Evolutionary conservation across 1,140 invertebrate species (phyloP).

Genomic region (Potamilus streckersoni): DNA sequence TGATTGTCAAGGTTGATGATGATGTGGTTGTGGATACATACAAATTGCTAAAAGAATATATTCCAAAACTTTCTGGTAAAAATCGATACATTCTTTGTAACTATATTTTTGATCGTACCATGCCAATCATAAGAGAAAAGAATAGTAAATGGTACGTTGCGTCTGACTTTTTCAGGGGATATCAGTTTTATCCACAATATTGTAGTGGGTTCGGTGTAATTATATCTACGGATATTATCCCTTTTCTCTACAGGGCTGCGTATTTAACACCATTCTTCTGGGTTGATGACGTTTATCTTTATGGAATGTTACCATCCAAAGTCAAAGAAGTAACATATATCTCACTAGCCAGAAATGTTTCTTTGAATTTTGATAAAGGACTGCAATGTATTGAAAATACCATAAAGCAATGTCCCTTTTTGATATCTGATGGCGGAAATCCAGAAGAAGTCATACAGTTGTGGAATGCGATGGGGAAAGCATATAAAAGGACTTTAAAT

Average conservation of each 20-base stretch:
- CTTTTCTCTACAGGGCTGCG: slow-evolving; percentile 49
- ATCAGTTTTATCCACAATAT: slow-evolving; percentile 38
- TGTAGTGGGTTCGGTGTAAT: slow-evolving; percentile 63
- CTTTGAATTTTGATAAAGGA: too few species aligned
- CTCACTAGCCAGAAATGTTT: not conserved
- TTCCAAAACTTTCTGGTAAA: not conserved
- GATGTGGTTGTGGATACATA: slow-evolving; percentile 85
- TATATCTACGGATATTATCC: slow-evolving; percentile 58
- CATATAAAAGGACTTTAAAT: too few species aligned
- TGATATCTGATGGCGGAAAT: not conserved
- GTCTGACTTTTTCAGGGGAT: slow-evolving; percentile 11
- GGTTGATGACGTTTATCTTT: slow-evolving; percentile 66
- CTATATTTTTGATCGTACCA: not conserved
- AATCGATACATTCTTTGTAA: slow-evolving; percentile 26
- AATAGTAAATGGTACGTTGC: slow-evolving; percentile 19
- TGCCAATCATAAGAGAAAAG: slow-evolving; percentile 12
- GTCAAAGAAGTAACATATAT: not conserved
- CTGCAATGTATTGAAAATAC: not conserved
- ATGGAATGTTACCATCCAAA: slow-evolving; percentile 51
- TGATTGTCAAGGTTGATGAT: slow-evolving; percentile 89
- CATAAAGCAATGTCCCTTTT: not conserved
- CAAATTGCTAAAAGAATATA: slow-evolving; percentile 10
- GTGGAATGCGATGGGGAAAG: not conserved
- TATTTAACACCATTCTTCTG: slow-evolving; percentile 54
- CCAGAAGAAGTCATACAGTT: not conserved